Conservation (phyloP, 2,113 vertebrate species). For the Acanthisitta chloris region DNA sequence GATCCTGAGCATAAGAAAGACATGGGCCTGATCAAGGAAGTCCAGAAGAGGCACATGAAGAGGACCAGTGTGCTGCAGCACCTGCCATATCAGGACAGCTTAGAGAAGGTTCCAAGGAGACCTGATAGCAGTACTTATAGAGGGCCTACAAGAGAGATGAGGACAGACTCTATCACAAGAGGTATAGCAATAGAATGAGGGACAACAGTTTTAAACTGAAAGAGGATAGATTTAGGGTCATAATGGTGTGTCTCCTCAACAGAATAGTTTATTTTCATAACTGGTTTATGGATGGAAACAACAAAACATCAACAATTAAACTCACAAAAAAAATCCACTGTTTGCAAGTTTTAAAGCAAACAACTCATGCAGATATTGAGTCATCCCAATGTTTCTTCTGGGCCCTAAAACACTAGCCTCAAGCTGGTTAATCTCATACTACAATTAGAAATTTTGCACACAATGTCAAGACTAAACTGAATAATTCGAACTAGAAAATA, state of each 20-base stretch:
- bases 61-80: background rate
- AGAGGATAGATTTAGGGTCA: accelerated
- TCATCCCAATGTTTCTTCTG: background rate
- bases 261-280: background rate
- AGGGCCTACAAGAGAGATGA: background rate
- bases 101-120: background rate
- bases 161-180: background rate
- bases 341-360: background rate
- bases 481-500: background rate
- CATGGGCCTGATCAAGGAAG: accelerated
- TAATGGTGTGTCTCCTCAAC: background rate
- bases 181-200: background rate
- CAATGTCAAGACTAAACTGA: background rate
- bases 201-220: background rate
- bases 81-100: background rate
- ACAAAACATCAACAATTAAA: background rate
- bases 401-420: background rate
- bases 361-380: background rate
- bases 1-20: background rate
- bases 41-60: background rate
- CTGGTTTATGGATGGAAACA: background rate
- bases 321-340: too few relatives aligned
- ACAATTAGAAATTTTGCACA: background rate
- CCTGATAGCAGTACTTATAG: background rate
- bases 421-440: background rate